A percentile compares a stretch with the other conserved stretches of the same genome.
These are phyloP conservation scores for Corythaeola cristata DNA, from an alignment of 2,113 vertebrate species.

Conservation along the genomic window DNA sequence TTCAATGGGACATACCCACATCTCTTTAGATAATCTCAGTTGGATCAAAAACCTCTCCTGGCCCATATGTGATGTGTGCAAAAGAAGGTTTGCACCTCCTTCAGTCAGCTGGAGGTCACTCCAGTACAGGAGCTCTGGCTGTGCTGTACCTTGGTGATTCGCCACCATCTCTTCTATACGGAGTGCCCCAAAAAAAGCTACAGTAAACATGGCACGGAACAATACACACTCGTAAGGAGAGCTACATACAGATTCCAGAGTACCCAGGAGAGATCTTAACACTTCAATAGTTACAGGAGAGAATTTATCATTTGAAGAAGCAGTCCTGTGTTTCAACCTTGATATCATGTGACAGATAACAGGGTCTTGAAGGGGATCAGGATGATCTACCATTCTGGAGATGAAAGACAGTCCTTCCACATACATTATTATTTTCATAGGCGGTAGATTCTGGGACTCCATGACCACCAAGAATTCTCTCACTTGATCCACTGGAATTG, in stretches of 20 bases:
- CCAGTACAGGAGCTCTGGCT: constrained; percentile 1
- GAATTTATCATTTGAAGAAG: not conserved
- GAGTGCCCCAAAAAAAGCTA: constrained; percentile 22
- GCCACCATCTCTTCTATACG: not conserved
- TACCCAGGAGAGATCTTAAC: constrained; percentile 9
- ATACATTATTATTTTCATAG: not conserved
- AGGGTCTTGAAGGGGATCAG: constrained; percentile 37
- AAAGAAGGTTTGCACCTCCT: not conserved
- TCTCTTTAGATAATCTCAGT: not conserved
- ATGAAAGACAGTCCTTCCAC: constrained; percentile 32
- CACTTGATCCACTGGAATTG: constrained; percentile 19
- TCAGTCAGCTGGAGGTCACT: constrained; percentile 4
- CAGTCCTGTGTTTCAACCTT: not conserved
- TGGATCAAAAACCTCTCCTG: not conserved
- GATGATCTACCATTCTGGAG: not conserved
- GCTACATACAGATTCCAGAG: constrained; percentile 30
- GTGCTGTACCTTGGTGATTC: not conserved
- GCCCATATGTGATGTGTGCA: not conserved
- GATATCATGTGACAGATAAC: not conserved
- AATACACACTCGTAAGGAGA: constrained; percentile 10
- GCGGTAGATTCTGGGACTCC: not conserved
- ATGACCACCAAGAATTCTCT: not conserved
- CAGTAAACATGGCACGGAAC: constrained; percentile 33
- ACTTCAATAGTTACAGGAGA: constrained; percentile 20
- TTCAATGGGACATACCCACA: constrained; percentile 17